phyloP scores from a whole-genome alignment of 1,140 invertebrate genomes.

The Drosophila sucinea region DNA sequence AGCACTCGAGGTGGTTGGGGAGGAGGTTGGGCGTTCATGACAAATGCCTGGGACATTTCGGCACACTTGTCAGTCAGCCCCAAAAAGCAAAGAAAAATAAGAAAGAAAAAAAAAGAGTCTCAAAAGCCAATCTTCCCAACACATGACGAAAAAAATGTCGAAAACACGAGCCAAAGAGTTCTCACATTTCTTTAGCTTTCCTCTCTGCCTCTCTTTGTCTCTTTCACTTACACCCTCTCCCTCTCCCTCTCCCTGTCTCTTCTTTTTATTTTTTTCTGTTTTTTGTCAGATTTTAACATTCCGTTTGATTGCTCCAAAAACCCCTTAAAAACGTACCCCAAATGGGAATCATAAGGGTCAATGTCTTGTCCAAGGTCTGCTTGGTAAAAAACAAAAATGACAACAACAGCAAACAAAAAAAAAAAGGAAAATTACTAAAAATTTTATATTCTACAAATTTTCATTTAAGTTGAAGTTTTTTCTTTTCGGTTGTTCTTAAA shows the following conservation, averaged over 20 bases:
- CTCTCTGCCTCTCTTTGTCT: background rate
- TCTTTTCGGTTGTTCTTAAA: background rate
- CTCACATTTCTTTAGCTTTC: conserved; percentile 23
- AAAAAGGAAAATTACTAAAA: conserved; percentile 16
- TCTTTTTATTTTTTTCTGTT: conserved; percentile 21
- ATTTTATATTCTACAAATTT: conserved; percentile 62
- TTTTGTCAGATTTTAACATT: conserved; percentile 49
- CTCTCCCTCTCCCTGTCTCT: background rate
- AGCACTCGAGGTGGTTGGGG: conserved; percentile 7
- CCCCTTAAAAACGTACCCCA: conserved; percentile 6
- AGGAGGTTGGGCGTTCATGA: conserved; percentile 30
- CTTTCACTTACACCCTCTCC: background rate
- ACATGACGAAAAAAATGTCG: conserved; percentile 22
- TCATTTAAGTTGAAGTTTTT: background rate
- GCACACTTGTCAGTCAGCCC: conserved; percentile 49
- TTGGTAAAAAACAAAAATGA: too few species aligned
- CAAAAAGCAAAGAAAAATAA: conserved; percentile 22
- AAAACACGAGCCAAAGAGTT: conserved; percentile 21
- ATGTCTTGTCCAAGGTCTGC: conserved; percentile 19
- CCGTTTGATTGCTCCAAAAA: conserved; percentile 55
- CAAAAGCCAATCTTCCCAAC: conserved; percentile 50
- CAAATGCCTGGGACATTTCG: conserved; percentile 64
- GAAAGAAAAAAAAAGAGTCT: background rate
- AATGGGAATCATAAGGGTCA: conserved; percentile 25
- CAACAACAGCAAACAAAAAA: conserved; percentile 21